Evolutionary conservation across 2,888 invertebrate species (phyloP).

Genomic region (Polietes domitor): DNA sequence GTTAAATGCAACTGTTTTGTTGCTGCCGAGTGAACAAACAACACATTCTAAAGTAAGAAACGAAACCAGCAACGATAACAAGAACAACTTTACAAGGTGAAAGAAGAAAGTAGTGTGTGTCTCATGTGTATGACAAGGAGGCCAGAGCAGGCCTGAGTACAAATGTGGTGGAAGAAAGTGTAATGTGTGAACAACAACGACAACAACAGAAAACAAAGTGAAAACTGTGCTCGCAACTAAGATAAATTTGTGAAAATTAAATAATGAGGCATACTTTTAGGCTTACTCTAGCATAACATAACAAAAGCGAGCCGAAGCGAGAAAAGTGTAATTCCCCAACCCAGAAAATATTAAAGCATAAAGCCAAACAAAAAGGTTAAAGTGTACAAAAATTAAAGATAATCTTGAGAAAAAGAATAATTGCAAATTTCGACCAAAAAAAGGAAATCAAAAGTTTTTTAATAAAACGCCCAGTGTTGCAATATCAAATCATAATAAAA

Average conservation of each 20-base stretch:
- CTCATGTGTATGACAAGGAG: constrained; percentile 41
- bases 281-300: neutral
- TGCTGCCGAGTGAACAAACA: constrained; percentile 41
- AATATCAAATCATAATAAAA: neutral
- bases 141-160: neutral
- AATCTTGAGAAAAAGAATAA: neutral
- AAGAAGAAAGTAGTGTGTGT: constrained; percentile 58
- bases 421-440: neutral
- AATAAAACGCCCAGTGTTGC: neutral
- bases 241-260: neutral
- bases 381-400: neutral
- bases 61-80: constrained; percentile 30
- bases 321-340: neutral
- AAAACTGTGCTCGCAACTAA: neutral
- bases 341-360: neutral
- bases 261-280: constrained; percentile 21
- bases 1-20: constrained; percentile 41
- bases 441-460: neutral
- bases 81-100: constrained; percentile 53
- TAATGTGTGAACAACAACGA: constrained; percentile 22
- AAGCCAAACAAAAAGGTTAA: neutral
- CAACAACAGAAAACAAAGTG: constrained; percentile 14
- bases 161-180: neutral
- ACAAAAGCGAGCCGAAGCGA: neutral
- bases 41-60: constrained; percentile 33